Conservation (phyloP, 2,797 vertebrate genomes). For the Chromis chromis region DNA sequence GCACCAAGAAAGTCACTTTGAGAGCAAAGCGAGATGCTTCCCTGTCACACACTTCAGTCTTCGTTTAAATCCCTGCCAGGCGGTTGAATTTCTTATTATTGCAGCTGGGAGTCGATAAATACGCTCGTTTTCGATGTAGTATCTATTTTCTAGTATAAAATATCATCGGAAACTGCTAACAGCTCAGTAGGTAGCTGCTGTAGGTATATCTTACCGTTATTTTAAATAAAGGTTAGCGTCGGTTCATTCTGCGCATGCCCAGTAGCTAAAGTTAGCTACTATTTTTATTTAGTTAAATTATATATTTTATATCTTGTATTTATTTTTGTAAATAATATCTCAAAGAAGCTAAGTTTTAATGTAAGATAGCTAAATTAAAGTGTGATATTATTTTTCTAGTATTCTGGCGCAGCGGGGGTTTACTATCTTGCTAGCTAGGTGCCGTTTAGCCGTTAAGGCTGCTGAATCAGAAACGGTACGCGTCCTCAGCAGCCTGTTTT, state of each 20-base stretch:
- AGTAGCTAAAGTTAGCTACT: background rate
- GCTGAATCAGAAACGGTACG: slow-evolving; percentile 53
- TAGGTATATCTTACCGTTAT: background rate
- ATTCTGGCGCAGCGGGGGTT: background rate
- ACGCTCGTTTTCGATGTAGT: accelerated
- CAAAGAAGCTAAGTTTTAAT: background rate
- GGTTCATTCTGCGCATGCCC: background rate
- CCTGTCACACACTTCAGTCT: slow-evolving; percentile 41
- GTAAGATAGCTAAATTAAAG: background rate
- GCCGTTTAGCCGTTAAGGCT: slow-evolving; percentile 31
- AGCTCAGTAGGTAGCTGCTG: background rate
- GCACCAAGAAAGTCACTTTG: background rate
- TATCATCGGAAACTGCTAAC: background rate
- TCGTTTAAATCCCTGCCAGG: slow-evolving; percentile 12
- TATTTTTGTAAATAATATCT: background rate
- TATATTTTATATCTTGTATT: background rate
- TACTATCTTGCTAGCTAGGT: slow-evolving; percentile 43
- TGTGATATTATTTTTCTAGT: background rate
- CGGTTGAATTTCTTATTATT: background rate
- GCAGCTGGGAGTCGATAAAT: accelerated
- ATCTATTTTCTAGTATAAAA: background rate
- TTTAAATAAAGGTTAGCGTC: background rate
- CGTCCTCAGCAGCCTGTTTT: slow-evolving; percentile 10
- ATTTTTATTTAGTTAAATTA: background rate
- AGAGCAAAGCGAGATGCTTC: slow-evolving; percentile 1